Conservation (phyloP, 1,140 invertebrate genomes). For the Brachionus paranguensis region DNA sequence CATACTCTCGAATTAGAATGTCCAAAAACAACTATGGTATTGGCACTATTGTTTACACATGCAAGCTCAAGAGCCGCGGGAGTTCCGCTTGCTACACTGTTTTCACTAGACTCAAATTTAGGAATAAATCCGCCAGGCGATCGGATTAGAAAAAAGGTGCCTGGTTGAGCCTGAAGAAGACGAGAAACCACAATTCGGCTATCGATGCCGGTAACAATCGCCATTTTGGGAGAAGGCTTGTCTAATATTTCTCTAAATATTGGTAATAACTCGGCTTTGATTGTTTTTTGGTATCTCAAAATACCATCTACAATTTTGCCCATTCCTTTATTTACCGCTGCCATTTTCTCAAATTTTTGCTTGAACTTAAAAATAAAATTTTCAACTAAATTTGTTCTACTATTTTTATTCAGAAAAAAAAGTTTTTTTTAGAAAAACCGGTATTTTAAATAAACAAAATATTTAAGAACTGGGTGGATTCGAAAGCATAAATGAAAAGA, state of each 20-base stretch:
- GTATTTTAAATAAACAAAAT: neutral
- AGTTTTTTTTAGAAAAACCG: neutral
- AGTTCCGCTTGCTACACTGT: conserved; percentile 66
- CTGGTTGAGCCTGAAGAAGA: conserved; percentile 87
- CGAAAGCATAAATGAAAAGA: neutral
- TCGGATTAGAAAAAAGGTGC: conserved; percentile 92
- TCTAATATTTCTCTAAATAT: conserved; percentile 26
- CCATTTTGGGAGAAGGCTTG: conserved; percentile 71
- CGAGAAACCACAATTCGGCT: conserved; percentile 87
- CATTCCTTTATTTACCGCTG: conserved; percentile 27
- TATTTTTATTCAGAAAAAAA: neutral
- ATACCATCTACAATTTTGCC: conserved; percentile 19
- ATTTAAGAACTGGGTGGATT: neutral
- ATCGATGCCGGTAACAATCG: conserved; percentile 96
- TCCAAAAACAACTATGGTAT: conserved; percentile 87
- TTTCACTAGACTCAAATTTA: conserved; percentile 43
- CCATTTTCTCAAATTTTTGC: neutral
- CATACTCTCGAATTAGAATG: conserved; percentile 86
- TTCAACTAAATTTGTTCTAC: neutral
- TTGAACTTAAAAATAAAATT: neutral
- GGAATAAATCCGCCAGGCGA: conserved; percentile 69
- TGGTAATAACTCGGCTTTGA: neutral
- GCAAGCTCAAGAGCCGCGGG: conserved; percentile 86
- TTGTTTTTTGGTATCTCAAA: neutral
- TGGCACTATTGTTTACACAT: conserved; percentile 83